Evolutionary conservation across 2,888 invertebrate species (phyloP), one percentile per base, ranked within the genome.

Genomic region (Hecatera dysodea): DNA sequence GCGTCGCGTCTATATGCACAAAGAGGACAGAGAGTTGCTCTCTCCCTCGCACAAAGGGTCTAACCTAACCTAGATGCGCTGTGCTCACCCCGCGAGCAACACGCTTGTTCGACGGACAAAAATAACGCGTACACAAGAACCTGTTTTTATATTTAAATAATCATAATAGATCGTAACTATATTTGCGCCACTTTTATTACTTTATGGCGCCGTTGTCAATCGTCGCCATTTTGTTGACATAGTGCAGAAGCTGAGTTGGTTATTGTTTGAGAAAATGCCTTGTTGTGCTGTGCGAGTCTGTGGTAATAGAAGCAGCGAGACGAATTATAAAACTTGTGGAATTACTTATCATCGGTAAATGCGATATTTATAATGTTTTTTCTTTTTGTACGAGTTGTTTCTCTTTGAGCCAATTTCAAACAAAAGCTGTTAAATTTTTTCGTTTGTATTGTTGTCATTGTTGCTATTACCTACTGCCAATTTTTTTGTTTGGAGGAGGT

Each of bases 1-100:
- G 36, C 63, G 80, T 68, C 77, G 76, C 80, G 65, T 80, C 81
- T 33, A 75, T 80, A 78, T 75, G 78, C 50, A 33, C 81, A 78
- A 70, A 63, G 50, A 39, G 70, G 50, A 62, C 78, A 69, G 64
- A 75, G 42, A 53, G 29, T 39, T 2, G 19, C 17, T 75, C 81
- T 46, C 78, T 46, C 78, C 24, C 70, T 63, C 65, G n/a, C 76
- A 52, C 70, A 29, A 24, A 8, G 39, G 12, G 59, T n/a, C 6
- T 2, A 29, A 2, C 6, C 2, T 2, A 29, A 29, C 48, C 39
- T 80, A 80, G 68, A 56, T 42, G 63, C 27, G 46, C 33, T 52
- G 17, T 48, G 56, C 36, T 42, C 39, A 44, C 60, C 46, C 17
- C 27, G 59, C 60, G 53, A 50, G 33, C 1, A 22, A 27, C 50